Conservation (phyloP, 2,888 invertebrate species). For the Dryobotodes eremita region DNA sequence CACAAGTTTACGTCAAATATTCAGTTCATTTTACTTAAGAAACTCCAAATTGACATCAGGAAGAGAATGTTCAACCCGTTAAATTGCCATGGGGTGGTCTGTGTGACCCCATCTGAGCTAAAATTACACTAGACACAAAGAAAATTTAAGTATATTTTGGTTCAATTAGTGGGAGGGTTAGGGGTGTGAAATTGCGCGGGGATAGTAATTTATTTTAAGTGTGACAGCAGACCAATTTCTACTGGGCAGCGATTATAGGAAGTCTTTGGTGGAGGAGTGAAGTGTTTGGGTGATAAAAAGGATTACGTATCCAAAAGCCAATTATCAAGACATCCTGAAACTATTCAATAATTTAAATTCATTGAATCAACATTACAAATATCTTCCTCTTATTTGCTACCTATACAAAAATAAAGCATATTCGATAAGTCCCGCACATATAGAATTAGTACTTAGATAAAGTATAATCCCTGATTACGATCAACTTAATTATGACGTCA, state of each 20-base stretch:
- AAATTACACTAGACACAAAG: constrained; percentile 88
- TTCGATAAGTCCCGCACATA: neutral
- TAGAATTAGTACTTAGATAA: constrained; percentile 47
- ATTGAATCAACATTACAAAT: neutral
- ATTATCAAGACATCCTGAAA: neutral
- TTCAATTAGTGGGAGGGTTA: constrained; percentile 84
- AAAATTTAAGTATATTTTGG: constrained; percentile 89
- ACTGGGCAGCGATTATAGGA: constrained; percentile 72
- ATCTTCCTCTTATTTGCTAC: too few relatives aligned
- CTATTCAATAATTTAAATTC: neutral
- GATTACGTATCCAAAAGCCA: neutral
- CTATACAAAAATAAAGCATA: neutral
- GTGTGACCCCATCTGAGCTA: constrained; percentile 84
- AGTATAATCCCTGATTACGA: constrained; percentile 47
- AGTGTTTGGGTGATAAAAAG: constrained; percentile 20
- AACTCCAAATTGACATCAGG: constrained; percentile 76
- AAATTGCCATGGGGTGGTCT: constrained; percentile 83
- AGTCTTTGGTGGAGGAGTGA: constrained; percentile 45
- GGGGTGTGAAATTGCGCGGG: constrained; percentile 87
- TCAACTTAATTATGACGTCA: constrained; percentile 54
- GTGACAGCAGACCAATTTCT: constrained; percentile 80
- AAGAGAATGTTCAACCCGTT: constrained; percentile 79
- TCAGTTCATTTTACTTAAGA: constrained; percentile 77
- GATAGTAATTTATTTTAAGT: constrained; percentile 86
- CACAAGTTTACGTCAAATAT: constrained; percentile 73